Evolutionary conservation across 2,888 invertebrate genomes (phyloP), one percentile per base, ranked within the genome.

Genomic region (Copidosoma aretas): DNA sequence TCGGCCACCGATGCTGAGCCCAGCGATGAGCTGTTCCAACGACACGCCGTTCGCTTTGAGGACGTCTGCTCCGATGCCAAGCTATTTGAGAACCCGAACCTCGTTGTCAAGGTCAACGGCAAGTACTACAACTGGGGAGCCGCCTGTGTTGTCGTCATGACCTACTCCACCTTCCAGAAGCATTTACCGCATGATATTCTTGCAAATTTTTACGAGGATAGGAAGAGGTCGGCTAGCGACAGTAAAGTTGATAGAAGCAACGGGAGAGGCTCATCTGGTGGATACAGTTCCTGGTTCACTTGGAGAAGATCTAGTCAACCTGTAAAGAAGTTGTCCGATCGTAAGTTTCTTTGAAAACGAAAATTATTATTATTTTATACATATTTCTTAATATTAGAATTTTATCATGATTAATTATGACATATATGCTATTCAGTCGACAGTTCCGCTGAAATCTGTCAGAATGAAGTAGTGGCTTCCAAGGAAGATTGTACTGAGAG

Each of bases 91-190:
- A 91, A 91, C 80, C 92, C 94, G 53, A 91, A 93, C 79, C 88
- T 97, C 77, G 91, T 96, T 72, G 91, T 97, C 77, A 90, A 93
- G 78, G 89, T 97, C 72, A 91, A 91, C 80, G 92, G 92, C 77
- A 94, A 95, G 86, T 93, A 91, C 85, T 92, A 94, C 86, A 93
- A 92, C 79, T 97, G 97, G 96, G 88, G 91, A 75, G 91, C 92
- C 76, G 98, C 97, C 76, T 93, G 93, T 70, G 95, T 97, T 54
- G 90, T 97, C 80, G 89, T 98, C 78, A 90, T 97, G 80, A 93
- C 95, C 74, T 87, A 93, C 74, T 89, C 94, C 73, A 91, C 93
- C 75, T 98, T 93, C 86, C 91, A 94, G 80, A 90, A 94, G 77
- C 91, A 93, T 67, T 86, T 98, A 77, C 92, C 97, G 69, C 89